Evolutionary conservation across 2,113 vertebrate genomes (phyloP).

Genomic region (Promerops cafer): DNA sequence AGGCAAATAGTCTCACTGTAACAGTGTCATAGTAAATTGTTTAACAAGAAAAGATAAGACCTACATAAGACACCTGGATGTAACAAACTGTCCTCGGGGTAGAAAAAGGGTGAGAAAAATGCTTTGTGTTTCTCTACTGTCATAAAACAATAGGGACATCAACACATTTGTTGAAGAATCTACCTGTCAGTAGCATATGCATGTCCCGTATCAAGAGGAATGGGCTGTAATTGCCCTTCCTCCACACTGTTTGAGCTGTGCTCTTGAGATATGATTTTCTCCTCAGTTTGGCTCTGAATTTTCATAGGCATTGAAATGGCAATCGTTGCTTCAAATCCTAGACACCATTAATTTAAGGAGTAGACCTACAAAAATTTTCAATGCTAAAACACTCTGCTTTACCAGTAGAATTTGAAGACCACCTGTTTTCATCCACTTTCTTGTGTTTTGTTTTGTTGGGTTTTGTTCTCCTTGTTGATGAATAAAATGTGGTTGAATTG

Average conservation of each 20-base stretch:
- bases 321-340: background rate
- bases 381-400: background rate
- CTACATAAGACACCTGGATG: background rate
- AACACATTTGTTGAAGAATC: background rate
- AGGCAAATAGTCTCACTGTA: background rate
- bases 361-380: background rate
- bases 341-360: background rate
- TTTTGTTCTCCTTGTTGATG: rapidly evolving
- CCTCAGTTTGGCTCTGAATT: background rate
- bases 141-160: background rate
- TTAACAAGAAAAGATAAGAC: background rate
- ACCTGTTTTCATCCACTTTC: background rate
- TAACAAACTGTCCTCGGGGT: background rate
- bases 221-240: background rate
- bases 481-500: background rate
- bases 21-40: background rate
- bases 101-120: background rate
- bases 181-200: background rate
- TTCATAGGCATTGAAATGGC: background rate
- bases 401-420: background rate
- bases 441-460: rapidly evolving
- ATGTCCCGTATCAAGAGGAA: background rate
- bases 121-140: background rate
- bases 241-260: background rate
- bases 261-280: background rate